These are phyloP conservation scores for Australoheros facetus DNA, from an alignment of 2,797 vertebrate genomes.

Conservation along the genomic window DNA sequence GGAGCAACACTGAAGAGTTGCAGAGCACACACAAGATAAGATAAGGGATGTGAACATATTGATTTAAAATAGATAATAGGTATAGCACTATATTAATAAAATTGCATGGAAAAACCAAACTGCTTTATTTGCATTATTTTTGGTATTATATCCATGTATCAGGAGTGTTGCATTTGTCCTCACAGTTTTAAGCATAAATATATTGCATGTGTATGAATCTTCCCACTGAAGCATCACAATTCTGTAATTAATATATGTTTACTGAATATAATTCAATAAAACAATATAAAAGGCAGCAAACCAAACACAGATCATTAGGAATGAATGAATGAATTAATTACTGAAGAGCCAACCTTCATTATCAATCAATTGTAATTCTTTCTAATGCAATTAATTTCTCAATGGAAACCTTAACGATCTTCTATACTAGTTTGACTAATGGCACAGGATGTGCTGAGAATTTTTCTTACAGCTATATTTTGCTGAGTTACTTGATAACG, in stretches of 20 bases:
- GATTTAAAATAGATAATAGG: background rate
- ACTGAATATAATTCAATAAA: background rate
- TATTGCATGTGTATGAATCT: background rate
- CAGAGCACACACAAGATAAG: background rate
- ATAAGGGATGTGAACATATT: background rate
- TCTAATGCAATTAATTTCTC: background rate
- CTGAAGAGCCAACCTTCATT: background rate
- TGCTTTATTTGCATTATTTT: background rate
- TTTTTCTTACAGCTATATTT: background rate
- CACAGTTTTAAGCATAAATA: background rate
- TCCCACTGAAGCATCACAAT: background rate
- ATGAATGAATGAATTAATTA: background rate
- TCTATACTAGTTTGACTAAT: background rate
- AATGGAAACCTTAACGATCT: background rate
- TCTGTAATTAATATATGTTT: background rate
- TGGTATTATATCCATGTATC: background rate
- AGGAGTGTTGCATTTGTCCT: background rate
- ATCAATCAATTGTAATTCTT: background rate
- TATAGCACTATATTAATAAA: background rate
- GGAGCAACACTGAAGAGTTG: background rate
- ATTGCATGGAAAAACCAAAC: background rate
- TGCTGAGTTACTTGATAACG: fast-evolving
- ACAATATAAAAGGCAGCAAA: background rate
- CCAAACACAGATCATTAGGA: background rate
- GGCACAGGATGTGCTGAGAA: background rate